Evolutionary conservation across 2,888 invertebrate species (phyloP).

Genomic region (Phania funesta): DNA sequence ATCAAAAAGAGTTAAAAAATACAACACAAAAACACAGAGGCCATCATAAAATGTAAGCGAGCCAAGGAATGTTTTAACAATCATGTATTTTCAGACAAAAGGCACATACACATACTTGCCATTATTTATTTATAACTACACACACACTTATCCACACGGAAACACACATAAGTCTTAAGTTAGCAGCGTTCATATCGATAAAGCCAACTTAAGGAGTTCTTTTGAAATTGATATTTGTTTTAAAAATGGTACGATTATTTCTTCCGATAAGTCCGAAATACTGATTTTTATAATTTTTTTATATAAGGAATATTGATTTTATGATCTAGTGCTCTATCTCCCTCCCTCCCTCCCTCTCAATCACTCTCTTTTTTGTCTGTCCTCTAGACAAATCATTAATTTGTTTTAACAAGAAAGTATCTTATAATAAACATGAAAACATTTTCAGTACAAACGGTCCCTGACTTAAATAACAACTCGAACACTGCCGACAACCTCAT

Average conservation of each 20-base stretch:
- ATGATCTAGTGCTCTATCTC: too few species aligned
- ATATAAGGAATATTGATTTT: background rate
- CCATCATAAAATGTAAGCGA: slow-evolving; percentile 63
- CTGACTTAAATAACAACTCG: too few species aligned
- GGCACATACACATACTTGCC: background rate
- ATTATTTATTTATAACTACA: slow-evolving; percentile 17
- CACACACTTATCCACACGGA: background rate
- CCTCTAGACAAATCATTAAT: too few species aligned
- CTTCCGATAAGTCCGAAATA: background rate
- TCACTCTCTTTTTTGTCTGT: too few species aligned
- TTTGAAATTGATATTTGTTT: background rate
- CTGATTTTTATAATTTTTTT: too few species aligned
- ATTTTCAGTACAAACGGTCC: too few species aligned
- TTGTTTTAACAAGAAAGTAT: too few species aligned
- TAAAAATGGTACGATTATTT: slow-evolving; percentile 3
- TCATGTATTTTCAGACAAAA: slow-evolving; percentile 42
- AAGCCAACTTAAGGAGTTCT: background rate
- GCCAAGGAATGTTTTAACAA: slow-evolving; percentile 60
- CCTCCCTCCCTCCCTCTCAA: too few species aligned
- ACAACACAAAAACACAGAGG: slow-evolving; percentile 18
- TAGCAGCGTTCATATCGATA: slow-evolving; percentile 1
- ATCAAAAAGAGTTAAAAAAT: slow-evolving; percentile 37
- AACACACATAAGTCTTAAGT: background rate
- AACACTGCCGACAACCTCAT: too few species aligned
- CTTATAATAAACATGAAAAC: too few species aligned